Base-by-base conservation (phyloP, 1,140 invertebrate species). In the Diabrotica virgifera region DNA sequence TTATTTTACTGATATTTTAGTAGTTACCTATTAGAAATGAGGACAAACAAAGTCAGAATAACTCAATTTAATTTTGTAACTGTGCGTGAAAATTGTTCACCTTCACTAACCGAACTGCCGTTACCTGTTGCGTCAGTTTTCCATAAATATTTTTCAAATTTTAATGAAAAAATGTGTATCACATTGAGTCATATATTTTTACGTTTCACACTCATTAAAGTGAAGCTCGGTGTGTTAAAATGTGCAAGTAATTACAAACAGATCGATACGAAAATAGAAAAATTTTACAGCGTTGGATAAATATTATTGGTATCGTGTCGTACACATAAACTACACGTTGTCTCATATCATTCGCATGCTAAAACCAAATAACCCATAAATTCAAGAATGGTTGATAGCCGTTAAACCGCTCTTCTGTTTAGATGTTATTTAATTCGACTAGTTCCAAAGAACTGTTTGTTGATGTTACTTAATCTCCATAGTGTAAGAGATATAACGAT, bases 291-390 rank as follows among this genome's bases (percentile, higher is more conserved):
- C 11, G 7, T 35, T 57, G 55, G 55, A 37, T 57, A 57, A 57
- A 57, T 57, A 37, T 57, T 57, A 57, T 37, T 57, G 6, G 14
- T 57, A n/a, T 57, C 55, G 24, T 57, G 55, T 57, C 55, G 14
- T 57, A 24, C 35, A 38, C 56, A 58, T 58, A 37, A 58, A 58
- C 12, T 58, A 38, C 56, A 58, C 35, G 56, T 58, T 58, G 56
- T 58, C 56, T 13, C 36, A 38, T 58, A 58, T 58, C 56, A 58
- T 38, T 58, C 56, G 35, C 37, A n/a, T 38, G 12, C 56, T 56
- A 14, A 56, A 56, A 14, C 56, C 56, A 58, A 38, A 58, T 58
- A 54, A 54, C 52, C 9, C 52, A 58, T 58, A 58, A 58, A 58
- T 58, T 58, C 37, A 37, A 36, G 12, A 58, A 36, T 58, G 14